A percentile compares a stretch with the other conserved stretches of the same genome.
Conservation (phyloP, 2,113 vertebrate genomes). For the Kryptolebias marmoratus region DNA sequence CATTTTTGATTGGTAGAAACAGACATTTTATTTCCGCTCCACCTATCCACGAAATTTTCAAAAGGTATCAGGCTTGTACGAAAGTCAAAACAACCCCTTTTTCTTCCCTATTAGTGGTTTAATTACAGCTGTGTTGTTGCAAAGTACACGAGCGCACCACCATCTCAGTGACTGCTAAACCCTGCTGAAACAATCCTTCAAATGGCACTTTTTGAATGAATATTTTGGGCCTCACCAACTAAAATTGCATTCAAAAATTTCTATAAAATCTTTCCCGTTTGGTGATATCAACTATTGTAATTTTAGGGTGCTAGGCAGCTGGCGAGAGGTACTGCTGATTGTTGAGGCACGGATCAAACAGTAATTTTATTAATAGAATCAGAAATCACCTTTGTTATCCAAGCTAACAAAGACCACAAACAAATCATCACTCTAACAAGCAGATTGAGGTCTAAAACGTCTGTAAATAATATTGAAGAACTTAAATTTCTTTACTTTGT, state of each 20-base stretch:
- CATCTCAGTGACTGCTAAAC: neutral
- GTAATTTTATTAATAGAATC: neutral
- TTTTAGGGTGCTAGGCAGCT: neutral
- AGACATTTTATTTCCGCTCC: neutral
- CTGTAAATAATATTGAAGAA: neutral
- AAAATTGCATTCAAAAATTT: neutral
- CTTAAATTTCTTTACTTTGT: neutral
- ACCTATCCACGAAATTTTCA: neutral
- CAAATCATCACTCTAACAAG: neutral
- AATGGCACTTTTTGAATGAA: neutral
- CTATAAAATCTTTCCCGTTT: too few species aligned
- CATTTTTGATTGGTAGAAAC: neutral
- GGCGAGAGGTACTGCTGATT: neutral
- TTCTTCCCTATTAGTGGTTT: too few species aligned
- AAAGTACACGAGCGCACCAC: neutral
- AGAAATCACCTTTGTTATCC: neutral
- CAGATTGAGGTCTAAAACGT: neutral
- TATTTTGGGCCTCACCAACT: neutral
- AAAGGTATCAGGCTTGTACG: neutral
- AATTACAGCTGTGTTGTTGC: too few species aligned
- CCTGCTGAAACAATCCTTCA: neutral
- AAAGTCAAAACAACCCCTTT: neutral
- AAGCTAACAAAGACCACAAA: neutral
- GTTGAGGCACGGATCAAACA: too few species aligned
- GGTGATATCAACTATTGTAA: neutral